Conservation (phyloP, 2,888 invertebrate species). For the Hypomecis atomaria region DNA sequence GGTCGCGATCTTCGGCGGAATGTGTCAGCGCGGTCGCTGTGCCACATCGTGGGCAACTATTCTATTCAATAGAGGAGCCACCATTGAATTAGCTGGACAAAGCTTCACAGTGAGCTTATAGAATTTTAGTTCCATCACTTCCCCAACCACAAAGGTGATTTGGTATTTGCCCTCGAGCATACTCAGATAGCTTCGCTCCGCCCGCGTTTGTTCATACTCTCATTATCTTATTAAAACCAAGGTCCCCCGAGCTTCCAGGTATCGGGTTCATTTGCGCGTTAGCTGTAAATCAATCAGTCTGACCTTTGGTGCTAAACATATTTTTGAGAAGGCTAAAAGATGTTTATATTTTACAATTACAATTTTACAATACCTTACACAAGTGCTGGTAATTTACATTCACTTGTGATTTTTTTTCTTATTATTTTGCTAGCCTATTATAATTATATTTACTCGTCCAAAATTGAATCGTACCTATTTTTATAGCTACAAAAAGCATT, state of each 20-base stretch:
- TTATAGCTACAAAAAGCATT: too few relatives aligned
- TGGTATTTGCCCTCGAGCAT: background rate
- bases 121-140: background rate
- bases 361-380: background rate
- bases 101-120: too few relatives aligned
- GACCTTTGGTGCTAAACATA: constrained; percentile 29
- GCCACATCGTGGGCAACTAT: background rate
- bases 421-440: background rate
- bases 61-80: background rate
- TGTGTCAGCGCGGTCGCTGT: constrained; percentile 42
- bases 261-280: constrained; percentile 27
- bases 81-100: background rate
- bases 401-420: background rate
- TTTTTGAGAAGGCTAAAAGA: constrained; percentile 5
- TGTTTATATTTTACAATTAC: constrained; percentile 17
- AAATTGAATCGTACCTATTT: too few relatives aligned
- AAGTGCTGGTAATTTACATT: background rate
- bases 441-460: background rate
- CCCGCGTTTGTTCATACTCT: constrained; percentile 24
- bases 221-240: constrained; percentile 40
- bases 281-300: constrained; percentile 35
- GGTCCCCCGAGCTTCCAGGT: constrained; percentile 32
- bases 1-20: constrained; percentile 63
- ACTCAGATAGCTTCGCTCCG: constrained; percentile 16
- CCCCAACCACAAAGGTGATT: background rate